Evolutionary conservation across 2,888 invertebrate genomes (phyloP).

Genomic region (Choreutis nemorana): DNA sequence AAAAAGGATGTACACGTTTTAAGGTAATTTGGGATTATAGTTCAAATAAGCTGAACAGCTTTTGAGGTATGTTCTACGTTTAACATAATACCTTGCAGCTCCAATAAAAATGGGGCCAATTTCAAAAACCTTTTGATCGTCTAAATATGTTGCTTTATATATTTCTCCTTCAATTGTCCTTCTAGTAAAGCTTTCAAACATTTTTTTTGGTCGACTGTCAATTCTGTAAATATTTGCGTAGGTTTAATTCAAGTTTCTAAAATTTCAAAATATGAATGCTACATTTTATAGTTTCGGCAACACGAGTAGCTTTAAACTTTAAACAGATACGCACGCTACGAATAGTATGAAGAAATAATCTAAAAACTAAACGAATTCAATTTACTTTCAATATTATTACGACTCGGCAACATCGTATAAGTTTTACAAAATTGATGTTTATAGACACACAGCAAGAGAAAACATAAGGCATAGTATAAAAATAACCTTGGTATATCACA

Average conservation of each 20-base stretch:
- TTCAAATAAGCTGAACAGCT: neutral
- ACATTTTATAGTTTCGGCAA: too few relatives aligned
- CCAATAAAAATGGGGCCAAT: conserved; percentile 57
- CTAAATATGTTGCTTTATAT: conserved; percentile 48
- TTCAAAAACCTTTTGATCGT: conserved; percentile 47
- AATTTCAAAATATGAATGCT: too few relatives aligned
- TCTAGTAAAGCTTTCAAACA: conserved; percentile 49
- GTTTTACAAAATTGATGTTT: too few relatives aligned
- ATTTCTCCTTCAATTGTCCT: conserved; percentile 38
- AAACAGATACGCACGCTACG: too few relatives aligned
- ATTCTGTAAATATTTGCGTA: conserved; percentile 37
- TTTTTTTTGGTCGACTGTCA: conserved; percentile 54
- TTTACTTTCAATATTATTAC: too few relatives aligned
- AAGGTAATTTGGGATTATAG: neutral
- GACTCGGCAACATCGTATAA: too few relatives aligned
- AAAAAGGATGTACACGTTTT: conserved; percentile 9
- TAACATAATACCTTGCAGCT: conserved; percentile 23
- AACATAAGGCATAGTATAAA: too few relatives aligned
- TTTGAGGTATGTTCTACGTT: neutral
- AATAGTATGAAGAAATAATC: too few relatives aligned
- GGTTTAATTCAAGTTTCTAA: too few relatives aligned
- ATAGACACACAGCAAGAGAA: too few relatives aligned
- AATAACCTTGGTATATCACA: conserved; percentile 50
- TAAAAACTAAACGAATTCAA: too few relatives aligned
- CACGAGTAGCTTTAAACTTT: too few relatives aligned